These are phyloP conservation scores for Zoanthus sansibaricus DNA, from an alignment of 92 coral and sea anemone genomes.

Conservation along the genomic window DNA sequence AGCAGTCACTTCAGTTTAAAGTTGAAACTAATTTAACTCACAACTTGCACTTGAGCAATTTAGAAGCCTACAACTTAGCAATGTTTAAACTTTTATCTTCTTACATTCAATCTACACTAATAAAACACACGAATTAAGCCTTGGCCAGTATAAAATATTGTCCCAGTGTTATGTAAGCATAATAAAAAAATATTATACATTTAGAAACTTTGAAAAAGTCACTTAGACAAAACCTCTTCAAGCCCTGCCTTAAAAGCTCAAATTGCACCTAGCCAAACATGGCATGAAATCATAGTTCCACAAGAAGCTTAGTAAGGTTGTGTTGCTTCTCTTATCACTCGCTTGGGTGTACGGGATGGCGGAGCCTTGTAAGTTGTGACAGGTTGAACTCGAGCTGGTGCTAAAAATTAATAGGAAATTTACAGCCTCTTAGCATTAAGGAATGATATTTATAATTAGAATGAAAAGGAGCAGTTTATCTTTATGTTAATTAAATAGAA, in stretches of 20 bases:
- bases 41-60: background rate
- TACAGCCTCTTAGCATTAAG: slow-evolving; percentile 43
- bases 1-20: background rate
- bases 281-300: slow-evolving; percentile 34
- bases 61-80: background rate
- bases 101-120: background rate
- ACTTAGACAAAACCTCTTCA: background rate
- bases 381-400: slow-evolving; percentile 82
- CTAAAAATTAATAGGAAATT: slow-evolving; percentile 78
- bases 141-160: slow-evolving; percentile 45
- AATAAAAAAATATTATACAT: slow-evolving; percentile 4
- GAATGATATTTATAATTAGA: slow-evolving; percentile 3
- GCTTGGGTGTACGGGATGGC: slow-evolving; percentile 89
- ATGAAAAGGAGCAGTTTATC: background rate
- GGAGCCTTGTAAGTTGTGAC: slow-evolving; percentile 88
- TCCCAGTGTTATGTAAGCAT: slow-evolving; percentile 23
- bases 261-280: background rate
- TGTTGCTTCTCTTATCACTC: slow-evolving; percentile 92
- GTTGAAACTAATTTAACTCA: background rate
- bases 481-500: background rate
- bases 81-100: background rate
- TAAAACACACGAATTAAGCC: slow-evolving; percentile 24
- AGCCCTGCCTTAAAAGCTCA: slow-evolving; percentile 30
- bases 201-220: slow-evolving; percentile 1
- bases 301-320: slow-evolving; percentile 81